These are phyloP conservation scores for Leucania comma DNA, from an alignment of 2,888 invertebrate species.

Conservation along the genomic window DNA sequence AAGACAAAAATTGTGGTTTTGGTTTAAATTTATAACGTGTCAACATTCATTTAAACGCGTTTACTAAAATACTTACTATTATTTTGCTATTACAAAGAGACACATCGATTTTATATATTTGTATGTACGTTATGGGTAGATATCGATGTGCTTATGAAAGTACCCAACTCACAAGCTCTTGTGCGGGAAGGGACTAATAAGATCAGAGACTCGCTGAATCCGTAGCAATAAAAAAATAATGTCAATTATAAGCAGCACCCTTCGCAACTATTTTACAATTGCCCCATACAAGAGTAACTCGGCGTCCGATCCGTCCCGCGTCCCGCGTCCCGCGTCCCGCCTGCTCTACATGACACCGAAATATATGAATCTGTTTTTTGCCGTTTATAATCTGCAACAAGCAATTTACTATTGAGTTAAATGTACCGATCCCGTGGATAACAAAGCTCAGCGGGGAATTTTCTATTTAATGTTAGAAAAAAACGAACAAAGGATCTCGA, in stretches of 20 bases:
- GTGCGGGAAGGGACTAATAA: neutral
- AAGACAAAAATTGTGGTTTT: too few species aligned
- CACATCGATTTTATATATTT: neutral
- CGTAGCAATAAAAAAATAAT: neutral
- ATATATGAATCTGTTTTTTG: slow-evolving; percentile 42
- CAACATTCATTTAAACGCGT: too few species aligned
- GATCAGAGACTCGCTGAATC: neutral
- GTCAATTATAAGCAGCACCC: neutral
- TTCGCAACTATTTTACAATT: neutral
- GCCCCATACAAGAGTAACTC: slow-evolving; percentile 3
- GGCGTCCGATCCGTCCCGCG: neutral
- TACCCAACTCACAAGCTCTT: neutral
- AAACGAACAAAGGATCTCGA: slow-evolving; percentile 56
- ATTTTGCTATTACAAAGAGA: neutral
- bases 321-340: too few species aligned
- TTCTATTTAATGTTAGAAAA: slow-evolving; percentile 53
- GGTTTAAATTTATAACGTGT: too few species aligned
- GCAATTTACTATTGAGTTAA: slow-evolving; percentile 57
- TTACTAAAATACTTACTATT: too few species aligned
- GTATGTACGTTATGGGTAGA: neutral
- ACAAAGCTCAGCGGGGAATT: slow-evolving; percentile 50
- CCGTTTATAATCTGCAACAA: slow-evolving; percentile 48
- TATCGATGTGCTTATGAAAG: neutral
- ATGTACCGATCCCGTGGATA: slow-evolving; percentile 47
- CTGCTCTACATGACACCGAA: slow-evolving; percentile 15